Evolutionary conservation across 2,113 vertebrate species (phyloP).

Genomic region (Festucalex cinctus): DNA sequence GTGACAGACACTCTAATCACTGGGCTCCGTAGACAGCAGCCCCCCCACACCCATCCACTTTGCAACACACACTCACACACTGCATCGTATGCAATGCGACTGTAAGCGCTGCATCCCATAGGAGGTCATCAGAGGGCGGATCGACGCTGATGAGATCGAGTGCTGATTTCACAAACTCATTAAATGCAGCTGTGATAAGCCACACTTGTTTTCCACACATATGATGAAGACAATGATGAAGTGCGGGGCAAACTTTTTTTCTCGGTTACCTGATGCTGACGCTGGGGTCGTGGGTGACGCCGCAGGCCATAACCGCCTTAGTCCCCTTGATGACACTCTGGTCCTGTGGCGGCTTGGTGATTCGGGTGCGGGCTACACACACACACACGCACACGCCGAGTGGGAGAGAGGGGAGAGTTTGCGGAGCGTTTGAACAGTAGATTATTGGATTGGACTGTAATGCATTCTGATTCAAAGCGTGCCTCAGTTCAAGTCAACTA

Average conservation of each 20-base stretch:
- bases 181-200: conserved; percentile 21
- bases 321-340: conserved; percentile 98
- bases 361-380: conserved; percentile 85
- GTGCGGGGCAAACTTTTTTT: not conserved
- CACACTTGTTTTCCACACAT: not conserved
- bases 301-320: conserved; percentile 90
- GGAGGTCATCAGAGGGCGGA: conserved; percentile 46
- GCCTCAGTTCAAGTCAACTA: not conserved
- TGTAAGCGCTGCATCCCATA: conserved; percentile 44
- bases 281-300: conserved; percentile 89
- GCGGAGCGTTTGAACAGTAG: too few relatives aligned
- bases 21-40: conserved; percentile 55
- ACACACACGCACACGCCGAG: conserved; percentile 41
- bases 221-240: not conserved
- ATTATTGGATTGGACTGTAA: not conserved
- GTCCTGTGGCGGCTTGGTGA: conserved; percentile 87
- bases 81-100: conserved; percentile 18
- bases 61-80: conserved; percentile 27
- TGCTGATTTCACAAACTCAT: conserved; percentile 54
- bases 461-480: not conserved
- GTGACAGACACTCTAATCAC: conserved; percentile 75
- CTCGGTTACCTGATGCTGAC: conserved; percentile 82
- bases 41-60: conserved; percentile 19
- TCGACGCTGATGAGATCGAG: conserved; percentile 47
- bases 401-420: not conserved